These are phyloP conservation scores for Lutraria rhynchaena DNA, from an alignment of 1,140 invertebrate genomes.

Conservation along the genomic window DNA sequence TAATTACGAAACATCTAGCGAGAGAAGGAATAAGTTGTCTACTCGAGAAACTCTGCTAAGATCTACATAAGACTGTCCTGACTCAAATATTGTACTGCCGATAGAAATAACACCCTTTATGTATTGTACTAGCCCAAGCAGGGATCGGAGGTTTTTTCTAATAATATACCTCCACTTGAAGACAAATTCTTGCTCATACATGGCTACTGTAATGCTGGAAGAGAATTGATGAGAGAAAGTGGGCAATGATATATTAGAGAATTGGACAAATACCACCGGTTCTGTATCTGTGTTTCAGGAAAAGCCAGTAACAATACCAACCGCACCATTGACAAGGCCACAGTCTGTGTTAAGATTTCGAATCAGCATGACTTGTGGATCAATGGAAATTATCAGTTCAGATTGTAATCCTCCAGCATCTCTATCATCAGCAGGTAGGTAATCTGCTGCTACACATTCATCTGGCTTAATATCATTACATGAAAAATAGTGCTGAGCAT, in stretches of 20 bases:
- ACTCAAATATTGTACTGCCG: slow-evolving; percentile 22
- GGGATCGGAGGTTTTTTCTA: slow-evolving; percentile 40
- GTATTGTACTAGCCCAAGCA: slow-evolving; percentile 41
- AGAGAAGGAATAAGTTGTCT: slow-evolving; percentile 17
- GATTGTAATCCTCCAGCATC: slow-evolving; percentile 49
- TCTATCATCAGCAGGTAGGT: slow-evolving; percentile 36
- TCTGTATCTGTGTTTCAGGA: not conserved
- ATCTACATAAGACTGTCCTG: slow-evolving; percentile 52
- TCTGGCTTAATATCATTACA: slow-evolving; percentile 8
- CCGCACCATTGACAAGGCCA: slow-evolving; percentile 38
- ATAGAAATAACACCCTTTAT: slow-evolving; percentile 44
- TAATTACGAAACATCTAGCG: not conserved
- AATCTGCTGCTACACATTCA: not conserved
- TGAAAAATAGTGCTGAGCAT: slow-evolving; percentile 53
- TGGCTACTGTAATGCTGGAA: too few relatives aligned
- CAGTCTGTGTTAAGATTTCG: slow-evolving; percentile 8
- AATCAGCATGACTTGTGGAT: slow-evolving; percentile 23
- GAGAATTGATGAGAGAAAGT: too few relatives aligned
- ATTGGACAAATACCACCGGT: too few relatives aligned
- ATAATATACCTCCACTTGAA: slow-evolving; percentile 41
- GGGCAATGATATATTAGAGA: too few relatives aligned
- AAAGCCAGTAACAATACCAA: not conserved
- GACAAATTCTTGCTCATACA: slow-evolving; percentile 51
- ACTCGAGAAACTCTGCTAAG: slow-evolving; percentile 36
- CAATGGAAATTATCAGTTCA: slow-evolving; percentile 8